These are phyloP conservation scores for Archocentrus centrarchus DNA, from an alignment of 2,113 vertebrate genomes.

Conservation along the genomic window DNA sequence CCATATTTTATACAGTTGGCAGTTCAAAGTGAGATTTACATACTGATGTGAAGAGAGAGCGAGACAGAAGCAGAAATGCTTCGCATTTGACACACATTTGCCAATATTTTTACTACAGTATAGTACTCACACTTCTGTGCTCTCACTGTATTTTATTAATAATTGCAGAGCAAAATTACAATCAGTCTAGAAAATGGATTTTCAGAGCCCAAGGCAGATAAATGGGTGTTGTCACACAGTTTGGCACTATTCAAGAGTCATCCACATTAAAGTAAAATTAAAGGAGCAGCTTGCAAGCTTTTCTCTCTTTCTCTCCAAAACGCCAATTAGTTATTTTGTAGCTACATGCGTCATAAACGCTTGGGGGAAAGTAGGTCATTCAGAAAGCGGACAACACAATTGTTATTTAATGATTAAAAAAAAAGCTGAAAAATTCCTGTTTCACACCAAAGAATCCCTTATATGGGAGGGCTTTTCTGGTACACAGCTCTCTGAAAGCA, in stretches of 20 bases:
- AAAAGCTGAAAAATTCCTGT: neutral
- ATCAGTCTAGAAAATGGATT: neutral
- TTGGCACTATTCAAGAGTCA: neutral
- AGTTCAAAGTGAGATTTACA: neutral
- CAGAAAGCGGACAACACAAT: neutral
- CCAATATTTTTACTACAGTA: neutral
- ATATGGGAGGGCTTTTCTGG: neutral
- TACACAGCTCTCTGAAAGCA: neutral
- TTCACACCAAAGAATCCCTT: neutral
- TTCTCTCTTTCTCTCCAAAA: neutral
- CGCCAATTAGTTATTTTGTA: neutral
- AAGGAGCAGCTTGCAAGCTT: neutral
- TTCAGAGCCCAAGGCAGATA: neutral
- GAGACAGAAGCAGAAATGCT: neutral
- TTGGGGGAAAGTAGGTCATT: neutral
- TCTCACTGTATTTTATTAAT: neutral
- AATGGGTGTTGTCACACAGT: neutral
- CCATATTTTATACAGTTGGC: conserved; percentile 15
- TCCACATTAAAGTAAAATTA: neutral
- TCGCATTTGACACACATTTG: neutral
- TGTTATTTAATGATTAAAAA: neutral
- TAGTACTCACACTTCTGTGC: neutral
- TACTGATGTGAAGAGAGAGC: neutral
- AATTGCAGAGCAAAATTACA: neutral
- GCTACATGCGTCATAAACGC: neutral